Evolutionary conservation across 1,140 invertebrate genomes (phyloP).

Genomic region (Branchinecta lindahli): DNA sequence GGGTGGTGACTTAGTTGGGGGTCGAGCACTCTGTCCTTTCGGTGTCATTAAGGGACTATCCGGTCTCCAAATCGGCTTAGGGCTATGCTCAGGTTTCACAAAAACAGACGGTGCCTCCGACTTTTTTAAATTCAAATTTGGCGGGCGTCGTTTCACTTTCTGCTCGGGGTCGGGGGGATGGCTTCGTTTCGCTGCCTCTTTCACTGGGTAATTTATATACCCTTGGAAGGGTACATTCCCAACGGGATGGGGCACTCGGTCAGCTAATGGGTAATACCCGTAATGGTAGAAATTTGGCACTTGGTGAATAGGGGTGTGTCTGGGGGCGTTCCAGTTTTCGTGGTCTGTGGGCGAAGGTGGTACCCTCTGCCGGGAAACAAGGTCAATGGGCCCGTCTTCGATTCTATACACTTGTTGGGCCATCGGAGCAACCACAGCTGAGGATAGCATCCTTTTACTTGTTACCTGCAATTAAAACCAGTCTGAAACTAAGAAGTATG

Average conservation of each 20-base stretch:
- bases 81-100: not conserved
- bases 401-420: not conserved
- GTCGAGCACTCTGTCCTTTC: not conserved
- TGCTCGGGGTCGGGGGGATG: not conserved
- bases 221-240: not conserved
- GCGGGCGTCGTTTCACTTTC: not conserved
- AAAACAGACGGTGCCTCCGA: not conserved
- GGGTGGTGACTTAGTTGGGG: not conserved
- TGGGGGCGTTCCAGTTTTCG: not conserved
- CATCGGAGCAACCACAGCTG: not conserved
- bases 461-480: too few species aligned
- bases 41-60: not conserved
- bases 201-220: not conserved
- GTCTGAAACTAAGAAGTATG: too few species aligned
- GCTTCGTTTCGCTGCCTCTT: not conserved
- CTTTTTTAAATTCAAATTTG: conserved; percentile 4
- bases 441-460: not conserved
- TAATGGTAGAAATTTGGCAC: not conserved
- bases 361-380: not conserved
- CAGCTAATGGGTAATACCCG: conserved; percentile 1
- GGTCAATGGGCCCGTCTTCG: conserved; percentile 1
- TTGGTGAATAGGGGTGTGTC: not conserved
- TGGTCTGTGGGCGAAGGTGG: too few species aligned
- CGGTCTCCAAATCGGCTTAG: not conserved
- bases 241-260: not conserved